These are phyloP conservation scores for Ephestia elutella DNA, from an alignment of 1,140 invertebrate species.

Conservation along the genomic window DNA sequence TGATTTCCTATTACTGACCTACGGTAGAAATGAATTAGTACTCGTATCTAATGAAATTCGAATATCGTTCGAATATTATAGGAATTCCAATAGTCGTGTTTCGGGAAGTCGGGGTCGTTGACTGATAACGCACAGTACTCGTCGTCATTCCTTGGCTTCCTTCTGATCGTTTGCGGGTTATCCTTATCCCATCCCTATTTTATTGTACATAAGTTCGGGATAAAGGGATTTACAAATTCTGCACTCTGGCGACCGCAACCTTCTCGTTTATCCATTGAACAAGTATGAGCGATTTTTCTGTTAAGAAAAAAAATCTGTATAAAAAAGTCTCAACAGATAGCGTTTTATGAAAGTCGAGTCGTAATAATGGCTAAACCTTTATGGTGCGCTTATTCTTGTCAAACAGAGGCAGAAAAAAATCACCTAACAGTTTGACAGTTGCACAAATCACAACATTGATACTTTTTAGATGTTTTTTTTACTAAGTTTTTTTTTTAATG, in stretches of 20 bases:
- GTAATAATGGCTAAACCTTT: too few species aligned
- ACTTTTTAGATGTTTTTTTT: too few species aligned
- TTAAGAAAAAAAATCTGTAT: too few species aligned
- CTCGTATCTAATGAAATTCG: neutral
- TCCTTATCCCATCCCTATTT: neutral
- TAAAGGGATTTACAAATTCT: neutral
- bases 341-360: too few species aligned
- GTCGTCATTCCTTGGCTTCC: neutral
- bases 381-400: too few species aligned
- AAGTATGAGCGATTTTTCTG: too few species aligned
- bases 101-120: neutral
- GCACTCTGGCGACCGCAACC: neutral
- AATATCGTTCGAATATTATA: neutral
- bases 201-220: neutral
- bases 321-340: too few species aligned
- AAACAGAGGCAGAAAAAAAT: too few species aligned
- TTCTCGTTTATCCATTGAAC: neutral
- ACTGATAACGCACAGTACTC: neutral
- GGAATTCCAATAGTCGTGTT: neutral
- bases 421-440: too few species aligned
- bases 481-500: too few species aligned
- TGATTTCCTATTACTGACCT: neutral
- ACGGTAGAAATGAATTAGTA: too few species aligned
- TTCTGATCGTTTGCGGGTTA: neutral
- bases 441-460: too few species aligned